Base-by-base conservation (phyloP, 2,888 invertebrate genomes). In the Zelleria hepariella region DNA sequence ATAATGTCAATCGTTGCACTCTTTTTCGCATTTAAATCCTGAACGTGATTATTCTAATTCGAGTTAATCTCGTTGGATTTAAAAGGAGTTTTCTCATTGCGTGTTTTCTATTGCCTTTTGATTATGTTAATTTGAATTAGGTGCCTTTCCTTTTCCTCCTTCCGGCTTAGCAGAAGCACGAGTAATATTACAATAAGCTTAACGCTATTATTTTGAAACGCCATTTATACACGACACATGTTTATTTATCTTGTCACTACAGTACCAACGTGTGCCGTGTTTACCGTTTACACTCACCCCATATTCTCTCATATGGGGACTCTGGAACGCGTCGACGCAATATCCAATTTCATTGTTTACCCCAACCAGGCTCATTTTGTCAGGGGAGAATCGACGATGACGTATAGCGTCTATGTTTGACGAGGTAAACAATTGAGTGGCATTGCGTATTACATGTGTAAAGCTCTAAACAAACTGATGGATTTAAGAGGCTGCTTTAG, bases 301-400 rank as follows among this genome's bases (percentile, higher is more conserved):
- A 47, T 24, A 56, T 57, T n/a, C 47, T 26, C 47, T 7, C 8
- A 27, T 21, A 20, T n/a, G 56, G 5, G 26, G 7, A 26, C 10
- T 20, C 23, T 42, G 18, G 48, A 53, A 58, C 56, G 58, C 59
- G 49, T 66, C 62, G 66, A 68, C 66, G 68, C 66, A 67, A 68
- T 73, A 72, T 75, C 73, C 69, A 71, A 74, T 74, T 72, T 71
- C 75, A 64, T 63, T 76, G 70, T 74, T 73, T 74, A 73, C 74
- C 67, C 66, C 65, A 56, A 67, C 67, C 64, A 63, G 65, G 68
- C 70, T 72, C 68, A 68, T 72, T 69, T 70, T 68, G 70, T 68
- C 64, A 65, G 66, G 71, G 68, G 72, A 71, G 71, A 68, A 69
- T 65, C 67, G 64, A 67, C 63, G 65, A 65, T 71, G 71, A 69